These are phyloP conservation scores for Rallus crepitans DNA, from an alignment of 2,797 vertebrate species.

Conservation along the genomic window DNA sequence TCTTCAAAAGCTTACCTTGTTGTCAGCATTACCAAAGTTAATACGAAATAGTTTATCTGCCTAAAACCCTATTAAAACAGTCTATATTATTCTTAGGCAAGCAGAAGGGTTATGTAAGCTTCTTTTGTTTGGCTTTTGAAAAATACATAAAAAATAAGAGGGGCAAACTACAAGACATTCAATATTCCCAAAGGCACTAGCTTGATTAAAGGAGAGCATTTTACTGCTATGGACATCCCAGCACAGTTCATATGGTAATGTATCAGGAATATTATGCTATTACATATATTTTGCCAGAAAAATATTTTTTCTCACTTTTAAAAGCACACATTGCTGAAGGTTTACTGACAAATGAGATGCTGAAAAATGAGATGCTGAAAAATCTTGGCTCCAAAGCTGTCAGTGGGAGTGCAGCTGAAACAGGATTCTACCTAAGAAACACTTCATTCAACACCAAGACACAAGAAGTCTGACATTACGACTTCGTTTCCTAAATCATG, in stretches of 20 bases:
- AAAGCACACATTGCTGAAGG: not conserved
- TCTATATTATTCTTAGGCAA: not conserved
- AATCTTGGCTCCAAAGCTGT: not conserved
- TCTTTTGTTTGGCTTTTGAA: not conserved
- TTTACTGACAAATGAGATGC: not conserved
- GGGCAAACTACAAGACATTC: not conserved
- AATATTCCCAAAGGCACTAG: not conserved
- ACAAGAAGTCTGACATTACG: not conserved
- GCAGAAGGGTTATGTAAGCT: not conserved
- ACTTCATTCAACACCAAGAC: not conserved
- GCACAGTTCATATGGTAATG: not conserved
- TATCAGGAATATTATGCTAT: not conserved
- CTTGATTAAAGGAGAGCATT: not conserved
- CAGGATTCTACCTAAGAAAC: not conserved
- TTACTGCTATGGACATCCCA: not conserved
- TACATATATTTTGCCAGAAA: not conserved
- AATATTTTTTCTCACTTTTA: not conserved
- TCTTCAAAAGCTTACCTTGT: not conserved
- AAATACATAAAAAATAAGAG: not conserved
- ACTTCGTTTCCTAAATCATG: not conserved
- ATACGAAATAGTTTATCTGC: not conserved
- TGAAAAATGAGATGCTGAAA: not conserved
- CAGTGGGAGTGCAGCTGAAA: not conserved
- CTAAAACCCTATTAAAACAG: not conserved
- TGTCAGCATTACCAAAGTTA: constrained; percentile 5